A percentile compares a stretch with the other conserved stretches of the same genome.
Evolutionary conservation across 2,797 vertebrate genomes (phyloP).

Genomic region (Apodemus agrarius): DNA sequence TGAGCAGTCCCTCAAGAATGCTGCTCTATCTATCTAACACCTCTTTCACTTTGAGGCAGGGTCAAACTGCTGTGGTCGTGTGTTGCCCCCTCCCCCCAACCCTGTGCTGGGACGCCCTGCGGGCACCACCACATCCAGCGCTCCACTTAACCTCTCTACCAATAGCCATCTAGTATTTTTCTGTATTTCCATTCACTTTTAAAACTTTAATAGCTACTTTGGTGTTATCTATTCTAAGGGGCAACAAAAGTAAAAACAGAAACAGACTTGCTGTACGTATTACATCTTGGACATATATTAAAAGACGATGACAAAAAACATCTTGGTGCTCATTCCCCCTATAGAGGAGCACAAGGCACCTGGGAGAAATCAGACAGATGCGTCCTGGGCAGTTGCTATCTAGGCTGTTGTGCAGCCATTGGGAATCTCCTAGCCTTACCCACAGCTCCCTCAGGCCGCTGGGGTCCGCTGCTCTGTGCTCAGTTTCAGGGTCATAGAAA

Average conservation of each 20-base stretch:
- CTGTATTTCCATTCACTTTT: constrained; percentile 15
- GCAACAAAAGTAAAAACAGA: constrained; percentile 13
- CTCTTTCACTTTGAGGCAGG: constrained; percentile 2
- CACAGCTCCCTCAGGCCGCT: not conserved
- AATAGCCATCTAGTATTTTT: constrained; percentile 41
- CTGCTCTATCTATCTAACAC: not conserved
- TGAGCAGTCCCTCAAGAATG: constrained; percentile 8
- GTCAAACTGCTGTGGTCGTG: too few species aligned
- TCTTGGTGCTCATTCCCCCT: constrained; percentile 11
- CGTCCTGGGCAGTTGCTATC: not conserved
- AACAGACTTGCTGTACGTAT: constrained; percentile 6
- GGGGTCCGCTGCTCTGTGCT: not conserved
- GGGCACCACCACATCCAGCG: not conserved
- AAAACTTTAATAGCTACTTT: constrained; percentile 50
- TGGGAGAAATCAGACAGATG: not conserved
- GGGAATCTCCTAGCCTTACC: not conserved
- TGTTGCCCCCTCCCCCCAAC: too few species aligned
- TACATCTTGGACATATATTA: constrained; percentile 36
- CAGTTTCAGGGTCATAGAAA: constrained; percentile 6
- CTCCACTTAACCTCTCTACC: not conserved
- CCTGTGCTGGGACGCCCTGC: not conserved
- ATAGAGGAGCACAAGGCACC: not conserved
- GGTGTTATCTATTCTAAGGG: constrained; percentile 47
- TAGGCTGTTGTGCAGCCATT: not conserved
- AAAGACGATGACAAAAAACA: constrained; percentile 27